Evolutionary conservation across 2,888 invertebrate genomes (phyloP).

Genomic region (Polyommatus iphigenia): DNA sequence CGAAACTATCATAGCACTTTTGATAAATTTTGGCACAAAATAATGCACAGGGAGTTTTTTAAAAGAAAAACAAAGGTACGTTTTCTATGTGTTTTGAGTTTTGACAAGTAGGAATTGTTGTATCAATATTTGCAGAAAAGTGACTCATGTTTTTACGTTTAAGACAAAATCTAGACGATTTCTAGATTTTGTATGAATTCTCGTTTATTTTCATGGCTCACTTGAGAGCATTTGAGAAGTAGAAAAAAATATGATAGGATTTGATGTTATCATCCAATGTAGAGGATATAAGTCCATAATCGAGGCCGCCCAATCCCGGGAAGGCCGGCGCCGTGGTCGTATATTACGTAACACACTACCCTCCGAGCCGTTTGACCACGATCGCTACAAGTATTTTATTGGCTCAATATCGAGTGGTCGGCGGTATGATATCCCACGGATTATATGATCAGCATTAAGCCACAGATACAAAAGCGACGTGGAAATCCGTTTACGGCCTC

Average conservation of each 20-base stretch:
- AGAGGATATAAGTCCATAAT: conserved; percentile 18
- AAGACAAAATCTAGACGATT: neutral
- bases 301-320: neutral
- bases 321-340: neutral
- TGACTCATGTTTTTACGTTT: too few species aligned
- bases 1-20: too few species aligned
- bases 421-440: conserved; percentile 25
- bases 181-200: neutral
- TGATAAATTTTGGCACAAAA: too few species aligned
- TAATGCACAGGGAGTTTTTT: too few species aligned
- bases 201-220: neutral
- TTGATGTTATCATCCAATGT: neutral
- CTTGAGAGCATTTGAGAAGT: neutral
- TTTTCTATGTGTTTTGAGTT: neutral
- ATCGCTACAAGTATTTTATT: conserved; percentile 30
- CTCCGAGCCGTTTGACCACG: conserved; percentile 16
- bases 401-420: conserved; percentile 26
- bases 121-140: too few species aligned
- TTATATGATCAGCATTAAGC: conserved; percentile 20
- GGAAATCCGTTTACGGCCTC: conserved; percentile 11
- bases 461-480: conserved; percentile 24
- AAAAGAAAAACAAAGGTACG: too few species aligned
- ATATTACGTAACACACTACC: conserved; percentile 18
- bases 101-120: neutral
- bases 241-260: conserved; percentile 7